Evolutionary conservation across 2,113 vertebrate genomes (phyloP), one percentile per base, ranked within the genome.

Genomic region (Actenoides lindsayi): DNA sequence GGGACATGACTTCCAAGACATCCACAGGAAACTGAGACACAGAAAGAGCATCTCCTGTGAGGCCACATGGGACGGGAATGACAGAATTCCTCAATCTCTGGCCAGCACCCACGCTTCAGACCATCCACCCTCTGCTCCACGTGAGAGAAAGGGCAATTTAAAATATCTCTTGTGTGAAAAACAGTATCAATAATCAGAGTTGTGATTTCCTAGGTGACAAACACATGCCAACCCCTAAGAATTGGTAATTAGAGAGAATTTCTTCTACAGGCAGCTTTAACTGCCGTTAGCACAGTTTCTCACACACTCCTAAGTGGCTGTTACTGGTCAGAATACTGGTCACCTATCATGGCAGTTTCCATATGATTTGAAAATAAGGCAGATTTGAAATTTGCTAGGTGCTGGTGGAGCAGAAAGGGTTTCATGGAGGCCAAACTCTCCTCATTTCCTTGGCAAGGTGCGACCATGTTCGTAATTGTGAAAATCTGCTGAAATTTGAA

Each of bases 41-140:
- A 89, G 51, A 86, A 82, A n/a, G 21, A 73, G 16, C 48, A 60
- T 25, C 53, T 87, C 64, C 77, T 71, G 42, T 9, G 30, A 84
- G 57, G 57, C 33, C 56, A 64, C 53, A 60, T 0, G 1, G 48
- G 56, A 96, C 59, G 27, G 42, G 35, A 88, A 56, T 13, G 42
- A 48, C 62, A 87, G 41, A 84, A 68, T 57, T 84, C 44, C 89
- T 50, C 18, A 92, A 77, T 31, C 33, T 48, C 69, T 20, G 25
- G 81, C 83, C 87, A 89, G 92, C 90, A 95, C 69, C 73, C 25
- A 68, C 42, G n/a, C 23, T 65, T 95, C n/a, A 81, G 65, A 93
- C 42, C 31, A 82, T 51, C 62, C 41, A 54, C 59, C 23, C 33
- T 92, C 53, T 67, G 35, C 56, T 77, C 77, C 80, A 87, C 5